These are phyloP conservation scores for Enteromius paludinosus DNA, from an alignment of 2,797 vertebrate genomes.

Conservation along the genomic window DNA sequence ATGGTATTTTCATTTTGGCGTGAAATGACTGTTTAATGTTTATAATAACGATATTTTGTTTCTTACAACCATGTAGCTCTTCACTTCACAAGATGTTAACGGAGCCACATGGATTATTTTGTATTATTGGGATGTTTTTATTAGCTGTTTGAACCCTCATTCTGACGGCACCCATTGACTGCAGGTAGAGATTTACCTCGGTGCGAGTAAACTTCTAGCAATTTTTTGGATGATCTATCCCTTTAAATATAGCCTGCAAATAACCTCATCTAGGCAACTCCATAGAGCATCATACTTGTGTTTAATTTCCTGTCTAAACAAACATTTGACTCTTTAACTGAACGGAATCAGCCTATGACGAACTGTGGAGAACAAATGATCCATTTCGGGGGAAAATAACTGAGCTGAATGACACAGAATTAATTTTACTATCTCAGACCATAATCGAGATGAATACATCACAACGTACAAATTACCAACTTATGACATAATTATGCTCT, in stretches of 20 bases:
- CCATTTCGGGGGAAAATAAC: conserved; percentile 18
- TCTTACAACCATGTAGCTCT: neutral
- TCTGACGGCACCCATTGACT: neutral
- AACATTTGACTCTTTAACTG: neutral
- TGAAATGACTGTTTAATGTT: neutral
- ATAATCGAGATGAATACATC: conserved; percentile 30
- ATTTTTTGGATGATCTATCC: neutral
- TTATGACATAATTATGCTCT: conserved; percentile 20
- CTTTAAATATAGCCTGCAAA: neutral
- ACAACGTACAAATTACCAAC: conserved; percentile 29
- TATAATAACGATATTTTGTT: neutral
- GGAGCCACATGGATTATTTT: neutral
- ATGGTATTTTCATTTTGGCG: neutral
- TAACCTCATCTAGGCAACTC: neutral
- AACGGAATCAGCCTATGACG: neutral
- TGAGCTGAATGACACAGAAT: conserved; percentile 17
- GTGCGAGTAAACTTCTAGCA: neutral
- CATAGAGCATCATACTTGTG: neutral
- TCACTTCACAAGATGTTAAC: neutral
- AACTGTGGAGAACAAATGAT: neutral
- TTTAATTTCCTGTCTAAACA: neutral
- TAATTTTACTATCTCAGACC: neutral
- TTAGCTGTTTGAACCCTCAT: neutral
- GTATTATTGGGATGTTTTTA: neutral
- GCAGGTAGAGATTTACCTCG: neutral